phyloP scores from a whole-genome alignment of 2,113 vertebrate genomes.

The Cariama cristata region DNA sequence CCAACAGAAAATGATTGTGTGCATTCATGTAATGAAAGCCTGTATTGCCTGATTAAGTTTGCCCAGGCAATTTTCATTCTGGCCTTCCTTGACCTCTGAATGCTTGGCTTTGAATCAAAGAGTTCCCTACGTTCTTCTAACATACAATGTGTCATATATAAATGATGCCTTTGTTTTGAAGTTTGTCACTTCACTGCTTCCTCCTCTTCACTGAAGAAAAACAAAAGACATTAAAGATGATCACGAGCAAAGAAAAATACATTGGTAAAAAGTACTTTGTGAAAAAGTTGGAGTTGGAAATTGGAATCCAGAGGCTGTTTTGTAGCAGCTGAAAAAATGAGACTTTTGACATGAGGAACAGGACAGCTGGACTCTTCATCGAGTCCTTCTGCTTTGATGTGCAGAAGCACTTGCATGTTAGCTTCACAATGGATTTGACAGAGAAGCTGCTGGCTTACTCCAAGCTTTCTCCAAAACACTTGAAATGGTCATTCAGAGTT shows the following conservation, averaged over 20 bases:
- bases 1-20: neutral
- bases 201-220: neutral
- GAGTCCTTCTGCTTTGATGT: neutral
- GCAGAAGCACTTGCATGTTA: neutral
- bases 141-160: conserved; percentile 26
- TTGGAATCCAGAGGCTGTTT: neutral
- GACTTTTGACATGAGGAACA: neutral
- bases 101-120: conserved; percentile 35
- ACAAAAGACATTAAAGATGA: neutral
- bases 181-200: conserved; percentile 14
- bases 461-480: neutral
- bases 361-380: neutral
- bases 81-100: neutral
- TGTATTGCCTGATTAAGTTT: conserved; percentile 22
- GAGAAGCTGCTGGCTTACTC: neutral
- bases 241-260: neutral
- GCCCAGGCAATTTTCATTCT: neutral
- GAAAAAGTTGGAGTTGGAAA: neutral
- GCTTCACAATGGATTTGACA: neutral
- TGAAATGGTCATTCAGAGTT: neutral
- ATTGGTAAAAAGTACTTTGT: neutral
- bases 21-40: conserved; percentile 6
- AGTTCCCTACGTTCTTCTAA: conserved; percentile 13
- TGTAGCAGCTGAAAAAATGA: neutral
- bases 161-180: conserved; percentile 47